Evolutionary conservation across 2,797 vertebrate species (phyloP).

Genomic region (Sebastes nivosus): DNA sequence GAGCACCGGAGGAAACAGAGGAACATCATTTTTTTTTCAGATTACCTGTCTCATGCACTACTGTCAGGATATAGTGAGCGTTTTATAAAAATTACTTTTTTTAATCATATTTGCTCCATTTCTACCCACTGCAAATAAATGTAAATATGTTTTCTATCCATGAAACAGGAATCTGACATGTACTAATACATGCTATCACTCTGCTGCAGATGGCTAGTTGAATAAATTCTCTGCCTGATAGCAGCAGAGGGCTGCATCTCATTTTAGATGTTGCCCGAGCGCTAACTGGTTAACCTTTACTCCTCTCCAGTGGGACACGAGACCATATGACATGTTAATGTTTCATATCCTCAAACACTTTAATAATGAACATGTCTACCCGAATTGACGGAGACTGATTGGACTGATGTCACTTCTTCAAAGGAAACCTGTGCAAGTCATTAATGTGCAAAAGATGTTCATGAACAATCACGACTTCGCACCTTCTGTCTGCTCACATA

Average conservation of each 20-base stretch:
- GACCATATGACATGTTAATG: slow-evolving; percentile 33
- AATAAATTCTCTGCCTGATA: slow-evolving; percentile 13
- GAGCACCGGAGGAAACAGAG: too few species aligned
- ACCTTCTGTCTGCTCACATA: slow-evolving; percentile 26
- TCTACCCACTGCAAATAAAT: too few species aligned
- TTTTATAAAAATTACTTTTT: too few species aligned
- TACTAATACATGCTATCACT: slow-evolving; percentile 13
- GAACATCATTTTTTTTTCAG: too few species aligned
- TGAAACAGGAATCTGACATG: neutral
- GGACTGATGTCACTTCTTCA: slow-evolving; percentile 13
- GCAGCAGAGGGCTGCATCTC: slow-evolving; percentile 25
- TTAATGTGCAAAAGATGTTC: slow-evolving; percentile 34
- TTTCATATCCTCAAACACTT: slow-evolving; percentile 41
- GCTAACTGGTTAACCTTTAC: slow-evolving; percentile 38
- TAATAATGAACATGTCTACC: slow-evolving; percentile 2
- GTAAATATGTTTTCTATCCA: slow-evolving; percentile 2
- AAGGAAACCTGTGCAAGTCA: slow-evolving; percentile 13
- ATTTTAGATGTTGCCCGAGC: slow-evolving; percentile 20
- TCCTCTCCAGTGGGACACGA: slow-evolving; percentile 1
- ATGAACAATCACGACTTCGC: slow-evolving; percentile 37
- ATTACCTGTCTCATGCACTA: too few species aligned
- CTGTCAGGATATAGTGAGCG: too few species aligned
- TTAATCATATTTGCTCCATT: rapidly evolving
- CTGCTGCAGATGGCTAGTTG: slow-evolving; percentile 18
- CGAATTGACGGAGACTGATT: slow-evolving; percentile 3